Evolutionary conservation across 2,888 invertebrate genomes (phyloP).

Genomic region (Papilio elwesi): DNA sequence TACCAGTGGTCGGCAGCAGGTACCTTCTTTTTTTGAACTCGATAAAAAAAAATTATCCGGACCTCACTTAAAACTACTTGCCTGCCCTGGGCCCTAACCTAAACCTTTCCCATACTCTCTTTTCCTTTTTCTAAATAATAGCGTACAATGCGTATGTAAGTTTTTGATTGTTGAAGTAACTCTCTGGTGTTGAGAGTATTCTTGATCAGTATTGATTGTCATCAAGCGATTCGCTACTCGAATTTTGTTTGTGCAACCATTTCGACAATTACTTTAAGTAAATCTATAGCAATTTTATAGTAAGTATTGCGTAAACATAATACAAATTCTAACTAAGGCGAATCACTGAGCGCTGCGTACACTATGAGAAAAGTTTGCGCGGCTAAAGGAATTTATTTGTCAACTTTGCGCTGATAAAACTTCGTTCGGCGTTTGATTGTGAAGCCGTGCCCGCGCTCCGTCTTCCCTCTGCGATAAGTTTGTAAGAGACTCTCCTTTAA

Average conservation of each 20-base stretch:
- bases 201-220: too few relatives aligned
- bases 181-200: too few relatives aligned
- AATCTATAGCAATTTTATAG: conserved; percentile 1
- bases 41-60: too few relatives aligned
- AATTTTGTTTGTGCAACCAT: not conserved
- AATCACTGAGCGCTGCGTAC: conserved; percentile 46
- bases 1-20: too few relatives aligned
- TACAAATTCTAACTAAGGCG: conserved; percentile 27
- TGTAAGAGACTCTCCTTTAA: conserved; percentile 57
- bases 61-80: too few relatives aligned
- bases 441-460: conserved; percentile 66
- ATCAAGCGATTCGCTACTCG: too few relatives aligned
- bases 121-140: too few relatives aligned
- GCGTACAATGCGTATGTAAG: too few relatives aligned
- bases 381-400: conserved; percentile 77
- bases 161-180: too few relatives aligned
- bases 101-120: too few relatives aligned
- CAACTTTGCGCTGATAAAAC: conserved; percentile 80
- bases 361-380: conserved; percentile 74
- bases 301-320: conserved; percentile 20
- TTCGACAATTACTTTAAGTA: not conserved
- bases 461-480: conserved; percentile 65
- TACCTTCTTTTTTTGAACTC: too few relatives aligned
- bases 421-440: conserved; percentile 81
- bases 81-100: too few relatives aligned